These are phyloP conservation scores for Ispidina picta DNA, from an alignment of 2,797 vertebrate species.

Conservation along the genomic window DNA sequence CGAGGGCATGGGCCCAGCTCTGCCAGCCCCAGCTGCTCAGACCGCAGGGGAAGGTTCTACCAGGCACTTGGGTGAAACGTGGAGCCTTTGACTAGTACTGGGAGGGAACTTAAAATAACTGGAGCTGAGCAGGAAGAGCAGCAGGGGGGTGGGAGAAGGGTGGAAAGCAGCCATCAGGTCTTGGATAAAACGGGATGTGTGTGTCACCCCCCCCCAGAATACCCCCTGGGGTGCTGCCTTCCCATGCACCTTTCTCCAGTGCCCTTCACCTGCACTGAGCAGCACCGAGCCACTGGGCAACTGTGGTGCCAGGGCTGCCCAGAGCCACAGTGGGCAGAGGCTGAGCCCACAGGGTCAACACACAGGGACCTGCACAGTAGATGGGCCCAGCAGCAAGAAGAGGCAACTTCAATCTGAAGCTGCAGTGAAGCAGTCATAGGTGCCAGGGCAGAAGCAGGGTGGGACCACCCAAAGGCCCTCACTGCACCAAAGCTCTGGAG, in stretches of 20 bases:
- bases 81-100: accelerated
- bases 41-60: accelerated
- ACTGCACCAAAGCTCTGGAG: not conserved
- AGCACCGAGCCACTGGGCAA: accelerated
- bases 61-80: not conserved
- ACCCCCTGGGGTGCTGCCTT: accelerated
- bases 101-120: not conserved
- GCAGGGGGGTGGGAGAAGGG: not conserved
- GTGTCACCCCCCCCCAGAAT: not conserved
- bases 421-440: accelerated
- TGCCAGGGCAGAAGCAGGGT: accelerated
- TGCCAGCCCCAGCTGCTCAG: not conserved
- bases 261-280: not conserved
- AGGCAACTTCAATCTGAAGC: not conserved
- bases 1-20: not conserved
- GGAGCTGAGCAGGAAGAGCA: not conserved
- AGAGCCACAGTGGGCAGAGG: not conserved
- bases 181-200: not conserved
- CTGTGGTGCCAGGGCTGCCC: not conserved
- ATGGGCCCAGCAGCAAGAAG: not conserved
- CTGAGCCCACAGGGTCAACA: not conserved
- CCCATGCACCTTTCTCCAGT: accelerated
- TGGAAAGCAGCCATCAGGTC: not conserved
- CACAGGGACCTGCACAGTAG: accelerated
- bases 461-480: accelerated